A percentile compares a stretch with the other conserved stretches of the same genome.
Conservation (phyloP, 2,888 invertebrate genomes). For the Apantesis nais region DNA sequence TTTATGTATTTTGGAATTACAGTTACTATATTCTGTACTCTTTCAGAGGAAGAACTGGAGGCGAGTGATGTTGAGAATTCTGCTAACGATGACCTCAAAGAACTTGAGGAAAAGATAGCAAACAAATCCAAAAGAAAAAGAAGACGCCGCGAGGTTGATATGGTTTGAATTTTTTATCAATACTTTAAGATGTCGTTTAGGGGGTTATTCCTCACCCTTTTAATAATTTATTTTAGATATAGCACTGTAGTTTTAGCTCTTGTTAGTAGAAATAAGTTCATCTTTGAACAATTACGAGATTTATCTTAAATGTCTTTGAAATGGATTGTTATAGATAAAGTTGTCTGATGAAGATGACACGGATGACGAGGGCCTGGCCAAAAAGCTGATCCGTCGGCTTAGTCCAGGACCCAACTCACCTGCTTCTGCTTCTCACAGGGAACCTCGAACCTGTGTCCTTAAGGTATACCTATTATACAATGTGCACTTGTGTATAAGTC, state of each 20-base stretch:
- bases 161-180: constrained; percentile 55
- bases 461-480: constrained; percentile 74
- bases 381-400: constrained; percentile 69
- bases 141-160: constrained; percentile 78
- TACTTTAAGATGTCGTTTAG: constrained; percentile 2
- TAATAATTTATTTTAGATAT: not conserved
- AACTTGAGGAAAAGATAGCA: constrained; percentile 65
- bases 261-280: not conserved
- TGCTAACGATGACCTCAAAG: constrained; percentile 72
- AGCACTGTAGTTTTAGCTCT: not conserved
- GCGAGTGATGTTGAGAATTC: constrained; percentile 79
- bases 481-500: constrained; percentile 4
- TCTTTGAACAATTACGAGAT: not conserved
- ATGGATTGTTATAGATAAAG: constrained; percentile 64
- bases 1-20: not conserved
- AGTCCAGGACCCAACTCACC: constrained; percentile 79
- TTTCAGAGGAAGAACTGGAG: constrained; percentile 76
- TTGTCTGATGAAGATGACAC: constrained; percentile 80
- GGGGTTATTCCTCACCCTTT: not conserved
- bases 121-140: constrained; percentile 63
- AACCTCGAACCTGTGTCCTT: constrained; percentile 92
- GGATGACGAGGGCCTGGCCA: constrained; percentile 73
- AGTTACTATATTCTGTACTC: not conserved
- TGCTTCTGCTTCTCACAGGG: constrained; percentile 89
- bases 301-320: constrained; percentile 22